These are phyloP conservation scores for Lithobates sylvaticus DNA, from an alignment of 2,797 vertebrate genomes.

Conservation along the genomic window DNA sequence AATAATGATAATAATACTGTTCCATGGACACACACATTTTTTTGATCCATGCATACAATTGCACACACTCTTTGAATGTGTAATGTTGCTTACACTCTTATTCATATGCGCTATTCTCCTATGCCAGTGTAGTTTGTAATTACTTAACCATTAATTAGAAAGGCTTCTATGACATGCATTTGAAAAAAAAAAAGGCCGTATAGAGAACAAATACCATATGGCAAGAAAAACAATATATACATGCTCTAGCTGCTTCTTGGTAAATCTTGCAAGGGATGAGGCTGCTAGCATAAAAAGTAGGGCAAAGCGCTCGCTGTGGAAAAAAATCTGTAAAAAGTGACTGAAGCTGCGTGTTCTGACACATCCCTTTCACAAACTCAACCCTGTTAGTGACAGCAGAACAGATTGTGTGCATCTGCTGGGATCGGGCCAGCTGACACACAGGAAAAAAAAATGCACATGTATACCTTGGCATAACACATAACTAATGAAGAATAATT, in stretches of 20 bases:
- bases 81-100: neutral
- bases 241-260: constrained; percentile 69
- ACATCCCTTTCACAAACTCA: constrained; percentile 82
- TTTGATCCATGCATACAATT: neutral
- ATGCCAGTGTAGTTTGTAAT: constrained; percentile 24
- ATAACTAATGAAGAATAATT: constrained; percentile 76
- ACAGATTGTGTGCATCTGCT: constrained; percentile 88
- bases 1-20: neutral
- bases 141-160: constrained; percentile 38
- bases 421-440: constrained; percentile 94
- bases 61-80: neutral
- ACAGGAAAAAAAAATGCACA: constrained; percentile 87
- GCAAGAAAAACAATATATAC: constrained; percentile 42
- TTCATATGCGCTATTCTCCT: neutral
- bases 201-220: constrained; percentile 51
- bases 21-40: neutral
- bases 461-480: constrained; percentile 90
- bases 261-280: constrained; percentile 66
- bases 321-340: constrained; percentile 69
- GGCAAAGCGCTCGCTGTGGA: constrained; percentile 55
- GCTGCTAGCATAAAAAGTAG: constrained; percentile 60
- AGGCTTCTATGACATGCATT: constrained; percentile 9
- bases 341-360: constrained; percentile 82
- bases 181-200: constrained; percentile 17
- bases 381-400: constrained; percentile 84